Evolutionary conservation across 2,888 invertebrate species (phyloP).

Genomic region (Gasteruption jaculator): DNA sequence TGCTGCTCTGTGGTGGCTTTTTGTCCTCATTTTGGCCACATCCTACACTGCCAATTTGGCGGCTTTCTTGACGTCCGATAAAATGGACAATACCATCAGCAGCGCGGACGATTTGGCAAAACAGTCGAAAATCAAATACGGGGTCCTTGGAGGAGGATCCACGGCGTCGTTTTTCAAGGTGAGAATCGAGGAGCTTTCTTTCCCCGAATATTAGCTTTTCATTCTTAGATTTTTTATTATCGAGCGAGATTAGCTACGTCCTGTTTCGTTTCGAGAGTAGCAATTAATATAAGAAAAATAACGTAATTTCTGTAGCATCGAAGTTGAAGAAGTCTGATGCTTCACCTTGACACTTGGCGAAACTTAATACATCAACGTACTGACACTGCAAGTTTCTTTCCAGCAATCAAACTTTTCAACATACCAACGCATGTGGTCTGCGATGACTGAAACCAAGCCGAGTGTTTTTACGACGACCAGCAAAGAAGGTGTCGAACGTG

Average conservation of each 20-base stretch:
- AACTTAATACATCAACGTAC: no score
- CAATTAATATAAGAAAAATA: no score
- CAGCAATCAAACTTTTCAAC: slow-evolving; percentile 91
- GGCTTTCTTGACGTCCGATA: slow-evolving; percentile 86
- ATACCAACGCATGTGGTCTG: slow-evolving; percentile 93
- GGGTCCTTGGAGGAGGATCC: slow-evolving; percentile 87
- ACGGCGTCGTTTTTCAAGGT: slow-evolving; percentile 94
- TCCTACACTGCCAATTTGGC: slow-evolving; percentile 95
- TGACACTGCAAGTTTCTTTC: no score
- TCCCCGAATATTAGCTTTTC: no score
- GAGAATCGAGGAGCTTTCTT: background rate
- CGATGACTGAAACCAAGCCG: slow-evolving; percentile 86
- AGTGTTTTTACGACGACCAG: slow-evolving; percentile 83
- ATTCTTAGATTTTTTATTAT: background rate
- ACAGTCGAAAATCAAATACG: slow-evolving; percentile 96
- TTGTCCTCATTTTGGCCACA: slow-evolving; percentile 92
- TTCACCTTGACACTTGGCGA: no score
- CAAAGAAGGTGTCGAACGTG: slow-evolving; percentile 82
- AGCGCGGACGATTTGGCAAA: slow-evolving; percentile 93
- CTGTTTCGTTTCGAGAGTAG: background rate
- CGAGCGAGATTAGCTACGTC: background rate
- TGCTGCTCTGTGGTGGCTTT: slow-evolving; percentile 95
- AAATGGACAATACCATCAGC: slow-evolving; percentile 93
- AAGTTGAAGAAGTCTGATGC: no score
- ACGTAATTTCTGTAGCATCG: no score